phyloP scores from a whole-genome alignment of 2,888 invertebrate species.

The Bembecia ichneumoniformis region DNA sequence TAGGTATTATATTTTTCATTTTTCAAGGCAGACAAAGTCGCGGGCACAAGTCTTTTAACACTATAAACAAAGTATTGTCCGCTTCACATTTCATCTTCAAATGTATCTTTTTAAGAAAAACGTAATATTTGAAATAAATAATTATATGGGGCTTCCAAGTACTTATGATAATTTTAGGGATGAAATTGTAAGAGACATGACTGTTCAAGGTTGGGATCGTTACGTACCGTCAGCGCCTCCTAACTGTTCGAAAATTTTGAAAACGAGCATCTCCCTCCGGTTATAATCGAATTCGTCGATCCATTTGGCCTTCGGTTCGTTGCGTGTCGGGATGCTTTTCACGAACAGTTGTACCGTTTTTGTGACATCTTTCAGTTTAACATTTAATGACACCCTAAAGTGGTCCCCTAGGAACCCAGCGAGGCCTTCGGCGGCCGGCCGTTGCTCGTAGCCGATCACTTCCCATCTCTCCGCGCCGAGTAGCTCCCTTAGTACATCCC shows the following conservation, averaged over 20 bases:
- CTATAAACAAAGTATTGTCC: too few species aligned
- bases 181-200: too few species aligned
- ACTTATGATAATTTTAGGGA: too few species aligned
- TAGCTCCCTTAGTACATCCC: conserved; percentile 21
- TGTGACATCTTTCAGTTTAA: conserved; percentile 16
- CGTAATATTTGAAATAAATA: too few species aligned
- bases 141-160: too few species aligned
- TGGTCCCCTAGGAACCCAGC: conserved; percentile 54
- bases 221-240: conserved; percentile 16
- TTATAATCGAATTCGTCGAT: conserved; percentile 34
- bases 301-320: conserved; percentile 42
- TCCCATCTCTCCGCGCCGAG: conserved; percentile 13
- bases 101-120: too few species aligned
- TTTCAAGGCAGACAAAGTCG: too few species aligned
- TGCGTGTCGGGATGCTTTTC: conserved; percentile 38
- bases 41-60: too few species aligned
- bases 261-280: conserved; percentile 40
- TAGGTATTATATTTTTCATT: too few species aligned
- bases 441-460: conserved; percentile 21
- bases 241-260: conserved; percentile 36
- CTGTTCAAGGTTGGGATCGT: too few species aligned
- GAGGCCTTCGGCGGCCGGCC: conserved; percentile 33
- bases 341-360: conserved; percentile 34
- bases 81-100: too few species aligned
- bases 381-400: conserved; percentile 25